These are phyloP conservation scores for Brienomyrus brachyistius DNA, from an alignment of 2,113 vertebrate species.

Conservation along the genomic window DNA sequence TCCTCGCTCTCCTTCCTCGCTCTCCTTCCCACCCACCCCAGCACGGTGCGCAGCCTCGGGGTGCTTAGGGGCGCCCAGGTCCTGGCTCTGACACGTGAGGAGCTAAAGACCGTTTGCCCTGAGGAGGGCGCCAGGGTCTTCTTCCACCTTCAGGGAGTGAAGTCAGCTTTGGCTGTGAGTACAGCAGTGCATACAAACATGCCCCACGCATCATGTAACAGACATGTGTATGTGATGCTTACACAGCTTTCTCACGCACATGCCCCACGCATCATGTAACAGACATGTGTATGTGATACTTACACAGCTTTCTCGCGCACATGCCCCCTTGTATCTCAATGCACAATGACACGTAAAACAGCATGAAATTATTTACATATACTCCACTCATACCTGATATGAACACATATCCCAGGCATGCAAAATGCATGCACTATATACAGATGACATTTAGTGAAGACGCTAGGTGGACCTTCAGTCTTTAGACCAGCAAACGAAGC, in stretches of 20 bases:
- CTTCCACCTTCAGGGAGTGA: conserved; percentile 66
- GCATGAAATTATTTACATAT: background rate
- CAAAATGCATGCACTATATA: background rate
- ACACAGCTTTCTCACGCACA: background rate
- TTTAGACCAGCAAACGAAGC: background rate
- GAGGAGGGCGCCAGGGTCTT: conserved; percentile 71
- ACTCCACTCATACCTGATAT: background rate
- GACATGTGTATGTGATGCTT: background rate
- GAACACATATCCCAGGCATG: background rate
- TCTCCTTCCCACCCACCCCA: conserved; percentile 33
- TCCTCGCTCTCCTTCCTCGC: background rate
- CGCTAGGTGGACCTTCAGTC: background rate
- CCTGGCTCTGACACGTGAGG: conserved; percentile 62
- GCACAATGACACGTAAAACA: background rate
- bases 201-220: background rate
- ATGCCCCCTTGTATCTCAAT: background rate
- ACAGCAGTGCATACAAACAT: background rate
- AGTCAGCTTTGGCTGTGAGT: conserved; percentile 62
- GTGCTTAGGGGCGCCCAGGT: conserved; percentile 67
- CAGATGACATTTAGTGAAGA: background rate
- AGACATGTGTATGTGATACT: background rate
- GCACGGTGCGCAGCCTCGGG: conserved; percentile 69
- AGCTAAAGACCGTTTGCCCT: conserved; percentile 68
- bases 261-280: background rate
- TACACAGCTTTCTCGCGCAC: background rate